Evolutionary conservation across 92 coral and sea anemone genomes (phyloP).

Genomic region (Palythoa caribaeorum): DNA sequence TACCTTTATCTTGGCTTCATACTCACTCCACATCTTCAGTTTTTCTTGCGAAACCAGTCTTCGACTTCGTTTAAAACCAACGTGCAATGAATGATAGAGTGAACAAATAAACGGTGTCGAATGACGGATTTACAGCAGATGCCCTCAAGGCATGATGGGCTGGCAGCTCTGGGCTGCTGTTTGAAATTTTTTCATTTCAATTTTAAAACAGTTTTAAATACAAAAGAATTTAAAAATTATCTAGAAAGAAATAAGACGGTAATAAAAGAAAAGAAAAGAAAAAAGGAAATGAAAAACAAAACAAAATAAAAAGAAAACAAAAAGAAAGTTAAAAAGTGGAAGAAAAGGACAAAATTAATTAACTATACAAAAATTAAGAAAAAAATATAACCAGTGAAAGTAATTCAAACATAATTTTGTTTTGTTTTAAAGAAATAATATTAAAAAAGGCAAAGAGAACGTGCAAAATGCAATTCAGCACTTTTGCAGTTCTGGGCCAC

Average conservation of each 20-base stretch:
- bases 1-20: conserved; percentile 54
- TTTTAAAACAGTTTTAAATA: no score
- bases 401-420: no score
- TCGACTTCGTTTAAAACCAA: background rate
- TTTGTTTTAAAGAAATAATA: no score
- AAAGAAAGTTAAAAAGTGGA: no score
- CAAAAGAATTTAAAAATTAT: no score
- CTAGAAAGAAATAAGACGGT: background rate
- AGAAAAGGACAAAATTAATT: background rate
- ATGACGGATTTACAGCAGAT: background rate
- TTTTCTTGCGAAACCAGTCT: background rate
- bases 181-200: background rate
- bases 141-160: background rate
- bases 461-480: no score
- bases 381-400: no score
- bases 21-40: background rate
- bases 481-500: no score
- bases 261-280: no score
- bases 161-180: background rate
- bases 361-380: no score
- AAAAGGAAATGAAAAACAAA: background rate
- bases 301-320: background rate
- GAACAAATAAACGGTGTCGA: background rate
- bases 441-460: no score
- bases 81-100: background rate